Base-by-base conservation (phyloP, 1,140 invertebrate genomes). In the Tigriopus japonicus region DNA sequence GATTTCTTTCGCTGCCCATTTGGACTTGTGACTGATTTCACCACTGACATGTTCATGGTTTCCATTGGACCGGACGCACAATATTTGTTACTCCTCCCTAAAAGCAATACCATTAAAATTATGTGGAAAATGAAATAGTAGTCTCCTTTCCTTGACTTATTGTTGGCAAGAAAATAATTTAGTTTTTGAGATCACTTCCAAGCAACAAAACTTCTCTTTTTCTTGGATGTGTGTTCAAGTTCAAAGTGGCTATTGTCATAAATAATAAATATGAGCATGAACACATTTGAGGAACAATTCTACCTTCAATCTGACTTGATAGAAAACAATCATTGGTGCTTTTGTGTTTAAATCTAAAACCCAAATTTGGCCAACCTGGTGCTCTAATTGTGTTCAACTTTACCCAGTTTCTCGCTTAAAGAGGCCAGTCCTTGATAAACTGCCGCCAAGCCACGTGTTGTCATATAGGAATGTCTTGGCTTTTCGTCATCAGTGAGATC, bases 1-100 rank as follows among this genome's bases (percentile, higher is more conserved):
- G 60, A 55, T 56, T 56, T 53, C 55, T 19, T 60, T 14, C 63
- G 15, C 45, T 56, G 19, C 59, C 56, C 21, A 67, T 54, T 15
- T 15, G 55, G 55, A 58, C n/a, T 41, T 42, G 28, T 42, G 21
- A 15, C 21, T 17, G 41, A 19, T 58, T 14, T 40, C 6, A 58
- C 23, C 55, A 58, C 21, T 12, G 13, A 15, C 55, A 42, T 5
- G n/a, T 23, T 41, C 3, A 42, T 17, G 6, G 17, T 7, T 41
- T 58, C n/a, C 12, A 40, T 17, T 42, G 40, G 17, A 23, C 12
- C 35, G 5, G 21, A 23, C 5, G 24, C 17, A 15, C 15, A 51
- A 9, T 51, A 51, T 51, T 51, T 51, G 21, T 51, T 51, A 51
- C 21, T 19, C 21, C 45, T 19, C 9, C 15, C 21, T 51, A 51